A percentile compares a stretch with the other conserved stretches of the same genome.
Evolutionary conservation across 1,140 invertebrate genomes (phyloP).

Genomic region (Aphelenchoides avenae): DNA sequence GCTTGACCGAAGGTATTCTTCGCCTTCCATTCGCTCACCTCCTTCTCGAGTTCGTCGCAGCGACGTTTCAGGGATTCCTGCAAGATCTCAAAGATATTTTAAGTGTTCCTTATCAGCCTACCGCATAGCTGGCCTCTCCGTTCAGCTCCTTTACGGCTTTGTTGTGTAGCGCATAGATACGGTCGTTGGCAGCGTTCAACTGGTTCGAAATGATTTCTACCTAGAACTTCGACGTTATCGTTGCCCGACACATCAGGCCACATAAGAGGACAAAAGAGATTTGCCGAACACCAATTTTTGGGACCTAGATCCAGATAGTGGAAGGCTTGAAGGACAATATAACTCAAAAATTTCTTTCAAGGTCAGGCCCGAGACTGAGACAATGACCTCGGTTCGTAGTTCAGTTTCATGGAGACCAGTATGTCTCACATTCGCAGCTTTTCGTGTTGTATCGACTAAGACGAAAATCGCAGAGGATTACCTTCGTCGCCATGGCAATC

Average conservation of each 20-base stretch:
- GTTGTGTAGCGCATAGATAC: conserved; percentile 49
- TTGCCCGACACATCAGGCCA: too few relatives aligned
- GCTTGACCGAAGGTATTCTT: conserved; percentile 24
- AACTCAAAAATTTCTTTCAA: too few relatives aligned
- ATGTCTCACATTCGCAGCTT: conserved; percentile 3
- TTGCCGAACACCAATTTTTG: too few relatives aligned
- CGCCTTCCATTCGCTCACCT: conserved; percentile 46
- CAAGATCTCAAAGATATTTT: background rate
- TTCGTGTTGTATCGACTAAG: background rate
- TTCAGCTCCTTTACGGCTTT: conserved; percentile 24
- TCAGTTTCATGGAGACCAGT: too few relatives aligned
- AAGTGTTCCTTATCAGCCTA: background rate
- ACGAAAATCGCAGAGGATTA: too few relatives aligned
- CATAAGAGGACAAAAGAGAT: too few relatives aligned
- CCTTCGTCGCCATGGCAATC: conserved; percentile 54
- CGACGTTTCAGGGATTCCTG: conserved; percentile 38
- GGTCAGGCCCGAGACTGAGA: too few relatives aligned
- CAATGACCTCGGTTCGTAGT: background rate
- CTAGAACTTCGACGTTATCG: too few relatives aligned
- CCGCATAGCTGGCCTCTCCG: conserved; percentile 21
- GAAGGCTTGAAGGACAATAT: too few relatives aligned
- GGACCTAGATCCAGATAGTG: too few relatives aligned
- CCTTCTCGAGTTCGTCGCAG: conserved; percentile 44
- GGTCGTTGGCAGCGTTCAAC: conserved; percentile 45
- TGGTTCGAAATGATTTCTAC: conserved; percentile 51